Conservation (phyloP, 2,113 vertebrate species). For the Psittacus erithacus region DNA sequence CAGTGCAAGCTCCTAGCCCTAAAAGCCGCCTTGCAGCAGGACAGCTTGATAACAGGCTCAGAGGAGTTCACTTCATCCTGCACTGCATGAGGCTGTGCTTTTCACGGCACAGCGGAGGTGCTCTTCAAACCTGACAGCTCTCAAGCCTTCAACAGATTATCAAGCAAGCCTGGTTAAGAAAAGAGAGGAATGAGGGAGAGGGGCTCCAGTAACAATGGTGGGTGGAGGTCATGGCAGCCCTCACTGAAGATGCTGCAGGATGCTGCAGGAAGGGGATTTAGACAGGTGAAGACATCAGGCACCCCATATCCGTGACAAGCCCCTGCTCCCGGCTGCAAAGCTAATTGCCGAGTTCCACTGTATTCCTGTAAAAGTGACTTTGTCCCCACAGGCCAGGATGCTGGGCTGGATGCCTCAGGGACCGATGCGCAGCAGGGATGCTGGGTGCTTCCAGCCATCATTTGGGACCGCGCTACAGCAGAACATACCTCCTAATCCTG, state of each 20-base stretch:
- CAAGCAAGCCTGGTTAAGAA: neutral
- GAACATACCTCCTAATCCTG: neutral
- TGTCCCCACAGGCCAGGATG: accelerated
- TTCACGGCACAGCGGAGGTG: neutral
- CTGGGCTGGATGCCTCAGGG: neutral
- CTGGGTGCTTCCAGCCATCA: neutral
- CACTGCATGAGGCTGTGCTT: accelerated
- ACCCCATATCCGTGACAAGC: neutral
- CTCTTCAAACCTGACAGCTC: neutral
- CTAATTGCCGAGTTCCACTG: neutral
- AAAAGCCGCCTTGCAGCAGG: neutral
- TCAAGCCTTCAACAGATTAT: neutral
- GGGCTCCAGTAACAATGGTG: accelerated
- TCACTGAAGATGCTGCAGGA: neutral
- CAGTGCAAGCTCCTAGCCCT: neutral
- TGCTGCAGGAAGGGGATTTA: neutral
- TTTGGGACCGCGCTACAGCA: neutral
- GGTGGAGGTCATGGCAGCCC: neutral
- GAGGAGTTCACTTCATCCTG: neutral
- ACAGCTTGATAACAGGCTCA: neutral
- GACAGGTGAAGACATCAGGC: neutral
- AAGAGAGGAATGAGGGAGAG: neutral
- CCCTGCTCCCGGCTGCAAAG: neutral
- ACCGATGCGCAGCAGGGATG: accelerated
- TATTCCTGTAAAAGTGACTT: neutral